Evolutionary conservation across 1,140 invertebrate species (phyloP).

Genomic region (Agrypnia vestita): DNA sequence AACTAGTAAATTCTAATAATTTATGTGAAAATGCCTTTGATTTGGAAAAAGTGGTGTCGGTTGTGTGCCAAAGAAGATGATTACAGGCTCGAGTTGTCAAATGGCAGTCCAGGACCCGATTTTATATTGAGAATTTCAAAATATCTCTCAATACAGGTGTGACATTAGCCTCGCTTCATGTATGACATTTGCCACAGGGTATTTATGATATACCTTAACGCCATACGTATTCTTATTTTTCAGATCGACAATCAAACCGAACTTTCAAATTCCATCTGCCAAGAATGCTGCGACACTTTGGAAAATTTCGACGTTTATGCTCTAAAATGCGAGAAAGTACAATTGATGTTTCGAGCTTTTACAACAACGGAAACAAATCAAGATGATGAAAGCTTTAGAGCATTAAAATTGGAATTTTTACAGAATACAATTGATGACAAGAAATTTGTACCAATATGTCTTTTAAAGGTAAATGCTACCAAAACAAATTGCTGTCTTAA

Average conservation of each 20-base stretch:
- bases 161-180: constrained; percentile 50
- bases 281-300: constrained; percentile 51
- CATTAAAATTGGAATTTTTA: constrained; percentile 49
- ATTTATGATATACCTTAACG: constrained; percentile 52
- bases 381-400: constrained; percentile 40
- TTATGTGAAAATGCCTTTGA: constrained; percentile 46
- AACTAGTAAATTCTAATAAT: constrained; percentile 36
- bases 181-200: constrained; percentile 54
- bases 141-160: constrained; percentile 55
- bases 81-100: constrained; percentile 30
- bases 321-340: constrained; percentile 55
- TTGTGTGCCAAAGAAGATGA: constrained; percentile 49
- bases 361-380: constrained; percentile 25
- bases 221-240: constrained; percentile 40
- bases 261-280: constrained; percentile 48
- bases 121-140: constrained; percentile 52
- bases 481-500: too few relatives aligned
- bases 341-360: constrained; percentile 54
- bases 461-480: constrained; percentile 47
- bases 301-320: constrained; percentile 55
- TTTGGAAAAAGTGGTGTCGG: constrained; percentile 54
- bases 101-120: constrained; percentile 16
- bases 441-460: constrained; percentile 55
- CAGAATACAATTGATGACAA: constrained; percentile 49
- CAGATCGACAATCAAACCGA: constrained; percentile 47